These are phyloP conservation scores for Antheraea yamamai DNA, from an alignment of 2,888 invertebrate genomes.

Conservation along the genomic window DNA sequence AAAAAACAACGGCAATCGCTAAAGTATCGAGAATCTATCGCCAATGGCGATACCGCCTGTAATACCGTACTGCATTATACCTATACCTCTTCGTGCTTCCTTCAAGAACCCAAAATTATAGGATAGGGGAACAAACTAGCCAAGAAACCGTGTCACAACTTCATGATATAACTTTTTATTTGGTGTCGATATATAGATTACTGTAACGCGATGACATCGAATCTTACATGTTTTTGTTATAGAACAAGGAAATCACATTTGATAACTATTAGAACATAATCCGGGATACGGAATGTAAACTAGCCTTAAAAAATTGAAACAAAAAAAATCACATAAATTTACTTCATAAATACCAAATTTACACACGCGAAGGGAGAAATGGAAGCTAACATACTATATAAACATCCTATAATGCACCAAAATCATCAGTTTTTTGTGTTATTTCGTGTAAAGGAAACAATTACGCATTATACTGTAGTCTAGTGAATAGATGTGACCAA, in stretches of 20 bases:
- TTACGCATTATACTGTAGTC: neutral
- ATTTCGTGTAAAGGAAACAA: neutral
- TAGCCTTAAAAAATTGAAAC: neutral
- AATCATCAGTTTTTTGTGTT: too few relatives aligned
- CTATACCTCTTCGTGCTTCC: neutral
- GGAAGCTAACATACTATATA: neutral
- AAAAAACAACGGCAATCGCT: too few relatives aligned
- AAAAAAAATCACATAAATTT: neutral
- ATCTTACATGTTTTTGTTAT: neutral
- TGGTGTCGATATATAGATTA: neutral
- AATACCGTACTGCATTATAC: too few relatives aligned
- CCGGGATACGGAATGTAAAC: neutral
- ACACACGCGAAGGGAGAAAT: neutral
- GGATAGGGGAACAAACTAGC: neutral
- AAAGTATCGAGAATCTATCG: too few relatives aligned
- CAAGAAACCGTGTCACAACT: neutral
- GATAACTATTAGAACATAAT: neutral
- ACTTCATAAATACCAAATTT: neutral
- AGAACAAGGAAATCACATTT: neutral
- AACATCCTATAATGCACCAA: neutral
- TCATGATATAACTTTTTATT: neutral
- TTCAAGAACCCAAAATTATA: neutral
- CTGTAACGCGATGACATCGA: neutral
- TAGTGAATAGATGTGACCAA: constrained; percentile 1
- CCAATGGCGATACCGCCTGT: too few relatives aligned